These are phyloP conservation scores for Scaptodrosophila latifasciaeformis DNA, from an alignment of 2,888 invertebrate genomes.

Conservation along the genomic window DNA sequence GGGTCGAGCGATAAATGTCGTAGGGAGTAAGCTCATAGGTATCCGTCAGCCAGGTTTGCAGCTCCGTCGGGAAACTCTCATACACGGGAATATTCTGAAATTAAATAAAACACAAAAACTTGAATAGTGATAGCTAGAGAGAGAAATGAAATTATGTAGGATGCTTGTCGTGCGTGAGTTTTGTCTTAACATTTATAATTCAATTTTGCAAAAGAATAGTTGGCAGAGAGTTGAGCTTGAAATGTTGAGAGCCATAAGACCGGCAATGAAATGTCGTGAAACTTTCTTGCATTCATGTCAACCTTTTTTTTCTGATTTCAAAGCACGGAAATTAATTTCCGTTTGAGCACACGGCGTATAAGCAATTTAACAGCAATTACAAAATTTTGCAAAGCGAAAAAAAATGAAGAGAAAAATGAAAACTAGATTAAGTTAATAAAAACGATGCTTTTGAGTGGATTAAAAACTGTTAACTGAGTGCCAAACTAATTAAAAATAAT, in stretches of 20 bases:
- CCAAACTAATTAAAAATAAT: too few relatives aligned
- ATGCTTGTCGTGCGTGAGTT: too few relatives aligned
- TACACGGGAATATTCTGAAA: conserved; percentile 51
- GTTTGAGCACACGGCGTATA: conserved; percentile 40
- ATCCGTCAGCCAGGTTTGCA: conserved; percentile 54
- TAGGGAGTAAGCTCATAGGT: conserved; percentile 40
- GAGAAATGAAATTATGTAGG: conserved; percentile 4
- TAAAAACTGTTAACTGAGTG: too few relatives aligned
- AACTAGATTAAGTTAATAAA: neutral
- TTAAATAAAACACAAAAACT: conserved; percentile 3
- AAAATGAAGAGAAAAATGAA: neutral
- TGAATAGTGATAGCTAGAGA: too few relatives aligned
- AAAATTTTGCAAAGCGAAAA: conserved; percentile 26
- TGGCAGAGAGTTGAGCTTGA: too few relatives aligned
- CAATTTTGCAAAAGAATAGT: too few relatives aligned
- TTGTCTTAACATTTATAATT: neutral
- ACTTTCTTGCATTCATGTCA: too few relatives aligned
- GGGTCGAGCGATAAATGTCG: conserved; percentile 36
- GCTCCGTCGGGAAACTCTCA: conserved; percentile 44
- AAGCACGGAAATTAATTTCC: conserved; percentile 45
- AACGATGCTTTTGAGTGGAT: too few relatives aligned
- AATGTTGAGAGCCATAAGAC: too few relatives aligned
- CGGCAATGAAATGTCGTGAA: too few relatives aligned
- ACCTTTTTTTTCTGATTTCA: too few relatives aligned
- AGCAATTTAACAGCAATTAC: conserved; percentile 42